Conservation (phyloP, 2,797 vertebrate species). For the Chanos chanos region DNA sequence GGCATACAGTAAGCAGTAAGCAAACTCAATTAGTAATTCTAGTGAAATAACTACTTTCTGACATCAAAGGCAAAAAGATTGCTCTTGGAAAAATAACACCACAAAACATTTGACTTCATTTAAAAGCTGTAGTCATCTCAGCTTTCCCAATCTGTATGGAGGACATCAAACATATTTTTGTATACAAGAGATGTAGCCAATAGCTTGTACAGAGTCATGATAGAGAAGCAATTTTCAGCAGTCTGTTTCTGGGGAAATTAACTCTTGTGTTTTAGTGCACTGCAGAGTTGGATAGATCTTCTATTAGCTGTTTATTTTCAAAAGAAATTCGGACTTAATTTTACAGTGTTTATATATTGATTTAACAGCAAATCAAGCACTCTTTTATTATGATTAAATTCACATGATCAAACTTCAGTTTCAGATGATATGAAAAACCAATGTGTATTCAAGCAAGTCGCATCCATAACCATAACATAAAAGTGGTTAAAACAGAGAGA, state of each 20-base stretch:
- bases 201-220: slow-evolving; percentile 54
- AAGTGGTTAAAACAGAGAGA: too few species aligned
- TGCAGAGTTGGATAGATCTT: slow-evolving; percentile 27
- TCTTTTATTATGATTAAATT: too few species aligned
- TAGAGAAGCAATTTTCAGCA: slow-evolving; percentile 44
- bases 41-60: slow-evolving; percentile 54
- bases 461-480: too few species aligned
- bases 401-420: too few species aligned
- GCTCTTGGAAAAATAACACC: slow-evolving; percentile 52
- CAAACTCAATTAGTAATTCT: slow-evolving; percentile 48
- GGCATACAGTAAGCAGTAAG: neutral
- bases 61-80: slow-evolving; percentile 66
- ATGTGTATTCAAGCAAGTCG: too few species aligned
- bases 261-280: slow-evolving; percentile 26
- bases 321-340: too few species aligned
- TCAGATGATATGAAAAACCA: too few species aligned
- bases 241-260: slow-evolving; percentile 40
- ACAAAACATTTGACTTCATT: slow-evolving; percentile 51
- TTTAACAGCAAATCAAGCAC: too few species aligned
- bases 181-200: slow-evolving; percentile 39
- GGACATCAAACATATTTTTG: slow-evolving; percentile 58
- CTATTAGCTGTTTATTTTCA: slow-evolving; percentile 38
- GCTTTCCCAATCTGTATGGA: slow-evolving; percentile 44
- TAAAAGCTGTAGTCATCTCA: slow-evolving; percentile 50
- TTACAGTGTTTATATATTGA: too few species aligned